phyloP scores from a whole-genome alignment of 1,140 invertebrate genomes.

The Caenorhabditis briggsae region DNA sequence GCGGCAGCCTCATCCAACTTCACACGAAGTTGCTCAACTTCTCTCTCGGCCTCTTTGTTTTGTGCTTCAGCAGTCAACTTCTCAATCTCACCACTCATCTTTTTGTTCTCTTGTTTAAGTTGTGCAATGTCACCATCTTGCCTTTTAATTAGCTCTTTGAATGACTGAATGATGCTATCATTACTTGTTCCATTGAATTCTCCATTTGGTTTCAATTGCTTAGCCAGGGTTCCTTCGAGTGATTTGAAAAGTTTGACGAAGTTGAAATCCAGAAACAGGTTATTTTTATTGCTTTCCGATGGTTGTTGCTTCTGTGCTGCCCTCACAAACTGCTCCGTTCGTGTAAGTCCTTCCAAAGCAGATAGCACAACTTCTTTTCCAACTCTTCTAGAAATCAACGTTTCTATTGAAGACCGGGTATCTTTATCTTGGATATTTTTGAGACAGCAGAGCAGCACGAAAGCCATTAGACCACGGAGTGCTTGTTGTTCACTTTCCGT shows the following conservation, averaged over 20 bases:
- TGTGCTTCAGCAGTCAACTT: constrained; percentile 57
- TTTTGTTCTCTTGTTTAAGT: constrained; percentile 83
- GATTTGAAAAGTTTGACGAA: constrained; percentile 81
- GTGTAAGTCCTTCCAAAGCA: constrained; percentile 87
- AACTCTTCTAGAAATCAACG: constrained; percentile 90
- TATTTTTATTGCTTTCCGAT: constrained; percentile 83
- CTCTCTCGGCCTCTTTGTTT: constrained; percentile 46
- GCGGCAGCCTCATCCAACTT: constrained; percentile 23
- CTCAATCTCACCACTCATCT: constrained; percentile 85
- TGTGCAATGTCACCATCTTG: constrained; percentile 85
- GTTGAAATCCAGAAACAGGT: constrained; percentile 92
- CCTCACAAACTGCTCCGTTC: constrained; percentile 90
- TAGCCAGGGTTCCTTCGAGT: constrained; percentile 78
- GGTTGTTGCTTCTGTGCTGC: constrained; percentile 93
- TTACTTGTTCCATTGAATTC: constrained; percentile 71
- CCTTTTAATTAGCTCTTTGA: constrained; percentile 90
- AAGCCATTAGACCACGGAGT: constrained; percentile 91
- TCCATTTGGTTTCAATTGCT: constrained; percentile 31
- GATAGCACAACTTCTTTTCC: constrained; percentile 90
- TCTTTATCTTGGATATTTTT: constrained; percentile 10
- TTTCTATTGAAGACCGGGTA: constrained; percentile 82
- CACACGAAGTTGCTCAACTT: constrained; percentile 56
- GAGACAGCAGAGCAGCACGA: constrained; percentile 86
- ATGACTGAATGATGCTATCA: constrained; percentile 81
- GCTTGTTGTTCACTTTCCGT: constrained; percentile 86